Evolutionary conservation across 2,888 invertebrate genomes (phyloP).

Genomic region (Sussaba pulchella): DNA sequence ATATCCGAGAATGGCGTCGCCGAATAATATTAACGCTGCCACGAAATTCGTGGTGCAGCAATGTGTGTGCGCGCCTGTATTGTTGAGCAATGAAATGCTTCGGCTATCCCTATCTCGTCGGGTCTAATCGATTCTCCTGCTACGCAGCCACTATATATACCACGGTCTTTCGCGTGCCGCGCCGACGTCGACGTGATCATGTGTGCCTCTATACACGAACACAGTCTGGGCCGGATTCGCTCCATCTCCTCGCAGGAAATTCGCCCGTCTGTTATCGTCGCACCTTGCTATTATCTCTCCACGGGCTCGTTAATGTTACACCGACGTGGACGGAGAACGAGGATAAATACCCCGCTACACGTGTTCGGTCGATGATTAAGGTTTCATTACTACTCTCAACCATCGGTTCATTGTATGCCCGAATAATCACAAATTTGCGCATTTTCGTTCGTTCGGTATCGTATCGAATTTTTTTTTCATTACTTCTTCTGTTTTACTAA

Average conservation of each 20-base stretch:
- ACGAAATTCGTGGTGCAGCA: background rate
- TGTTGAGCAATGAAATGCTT: constrained; percentile 32
- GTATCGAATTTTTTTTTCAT: background rate
- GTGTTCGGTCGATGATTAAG: background rate
- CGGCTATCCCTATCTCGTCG: constrained; percentile 23
- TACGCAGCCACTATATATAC: constrained; percentile 14
- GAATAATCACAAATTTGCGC: background rate
- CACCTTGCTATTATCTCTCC: constrained; percentile 24
- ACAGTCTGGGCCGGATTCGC: constrained; percentile 5
- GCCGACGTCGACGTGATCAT: too few species aligned
- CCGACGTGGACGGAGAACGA: background rate
- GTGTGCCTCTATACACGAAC: too few species aligned
- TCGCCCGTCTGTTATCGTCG: constrained; percentile 45
- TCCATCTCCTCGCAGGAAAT: constrained; percentile 44
- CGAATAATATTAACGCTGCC: constrained; percentile 45
- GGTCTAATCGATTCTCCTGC: constrained; percentile 45
- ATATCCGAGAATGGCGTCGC: constrained; percentile 60
- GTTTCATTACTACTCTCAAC: background rate
- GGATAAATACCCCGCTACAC: constrained; percentile 11
- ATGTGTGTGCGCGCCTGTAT: constrained; percentile 18
- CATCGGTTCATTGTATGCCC: constrained; percentile 24
- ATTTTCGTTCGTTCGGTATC: background rate
- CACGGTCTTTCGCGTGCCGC: constrained; percentile 4
- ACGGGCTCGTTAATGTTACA: too few species aligned
- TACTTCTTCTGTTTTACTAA: too few species aligned